phyloP scores from a whole-genome alignment of 2,113 vertebrate species.

The Chaetura pelagica region DNA sequence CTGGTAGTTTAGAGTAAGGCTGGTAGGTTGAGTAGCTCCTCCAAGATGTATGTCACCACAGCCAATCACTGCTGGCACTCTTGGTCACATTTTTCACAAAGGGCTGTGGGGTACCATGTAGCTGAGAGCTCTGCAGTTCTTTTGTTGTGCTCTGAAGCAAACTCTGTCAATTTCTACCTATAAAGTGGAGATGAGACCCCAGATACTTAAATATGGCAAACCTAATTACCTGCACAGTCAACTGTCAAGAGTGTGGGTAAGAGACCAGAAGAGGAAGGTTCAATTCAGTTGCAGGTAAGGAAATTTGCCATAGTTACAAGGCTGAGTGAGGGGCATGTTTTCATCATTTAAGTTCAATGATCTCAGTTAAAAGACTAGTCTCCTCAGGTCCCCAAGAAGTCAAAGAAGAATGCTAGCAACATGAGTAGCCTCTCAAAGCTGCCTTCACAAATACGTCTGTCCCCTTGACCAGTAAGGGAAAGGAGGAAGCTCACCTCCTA shows the following conservation, averaged over 20 bases:
- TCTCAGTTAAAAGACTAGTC: not conserved
- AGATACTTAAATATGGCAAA: not conserved
- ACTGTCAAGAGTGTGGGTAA: not conserved
- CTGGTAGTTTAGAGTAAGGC: not conserved
- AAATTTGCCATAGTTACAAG: not conserved
- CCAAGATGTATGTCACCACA: not conserved
- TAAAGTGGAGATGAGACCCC: not conserved
- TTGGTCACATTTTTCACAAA: not conserved
- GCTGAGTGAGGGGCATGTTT: not conserved
- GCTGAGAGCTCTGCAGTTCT: not conserved
- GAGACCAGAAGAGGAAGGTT: not conserved
- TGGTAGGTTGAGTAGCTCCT: not conserved
- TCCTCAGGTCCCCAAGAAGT: not conserved
- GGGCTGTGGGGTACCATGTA: not conserved
- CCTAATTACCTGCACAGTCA: not conserved
- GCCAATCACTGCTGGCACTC: not conserved
- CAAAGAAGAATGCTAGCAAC: not conserved
- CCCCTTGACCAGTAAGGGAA: not conserved
- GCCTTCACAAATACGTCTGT: not conserved
- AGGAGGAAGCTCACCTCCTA: not conserved
- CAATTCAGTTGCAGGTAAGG: not conserved
- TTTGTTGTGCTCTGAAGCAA: not conserved
- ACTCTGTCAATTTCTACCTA: not conserved
- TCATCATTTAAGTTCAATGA: not conserved
- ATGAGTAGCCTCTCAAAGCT: not conserved